These are phyloP conservation scores for Syritta pipiens DNA, from an alignment of 2,888 invertebrate species.

Conservation along the genomic window DNA sequence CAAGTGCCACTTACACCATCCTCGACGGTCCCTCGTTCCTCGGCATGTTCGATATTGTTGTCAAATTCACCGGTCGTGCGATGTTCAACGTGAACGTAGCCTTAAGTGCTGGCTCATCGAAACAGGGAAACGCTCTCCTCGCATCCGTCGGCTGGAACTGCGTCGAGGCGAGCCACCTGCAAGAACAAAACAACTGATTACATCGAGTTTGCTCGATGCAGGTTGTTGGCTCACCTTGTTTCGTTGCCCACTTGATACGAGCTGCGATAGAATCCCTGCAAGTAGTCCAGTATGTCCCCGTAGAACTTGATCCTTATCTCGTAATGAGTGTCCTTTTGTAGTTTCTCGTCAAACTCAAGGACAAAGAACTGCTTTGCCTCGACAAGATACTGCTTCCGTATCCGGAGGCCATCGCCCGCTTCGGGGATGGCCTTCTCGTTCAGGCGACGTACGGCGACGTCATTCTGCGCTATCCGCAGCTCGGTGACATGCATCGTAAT, in stretches of 20 bases:
- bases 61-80: slow-evolving; percentile 86
- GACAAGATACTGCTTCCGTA: slow-evolving; percentile 81
- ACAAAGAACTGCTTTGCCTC: slow-evolving; percentile 85
- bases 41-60: slow-evolving; percentile 90
- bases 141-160: slow-evolving; percentile 92
- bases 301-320: slow-evolving; percentile 85
- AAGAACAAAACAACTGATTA: slow-evolving; percentile 70
- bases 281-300: slow-evolving; percentile 86
- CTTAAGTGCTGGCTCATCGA: slow-evolving; percentile 92
- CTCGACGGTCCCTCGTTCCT: slow-evolving; percentile 70
- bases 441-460: slow-evolving; percentile 79
- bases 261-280: slow-evolving; percentile 91
- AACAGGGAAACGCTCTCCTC: slow-evolving; percentile 90
- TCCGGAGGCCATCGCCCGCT: slow-evolving; percentile 71
- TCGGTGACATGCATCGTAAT: slow-evolving; percentile 88
- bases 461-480: slow-evolving; percentile 83
- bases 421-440: slow-evolving; percentile 33
- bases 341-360: slow-evolving; percentile 82
- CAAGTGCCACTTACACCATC: slow-evolving; percentile 74
- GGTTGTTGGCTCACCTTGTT: slow-evolving; percentile 81
- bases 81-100: slow-evolving; percentile 89
- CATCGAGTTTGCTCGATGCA: slow-evolving; percentile 19
- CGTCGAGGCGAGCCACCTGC: slow-evolving; percentile 89
- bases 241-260: slow-evolving; percentile 86
- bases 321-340: slow-evolving; percentile 83